Base-by-base conservation (phyloP, 2,113 vertebrate species). In the Xiphophorus couchianus region DNA sequence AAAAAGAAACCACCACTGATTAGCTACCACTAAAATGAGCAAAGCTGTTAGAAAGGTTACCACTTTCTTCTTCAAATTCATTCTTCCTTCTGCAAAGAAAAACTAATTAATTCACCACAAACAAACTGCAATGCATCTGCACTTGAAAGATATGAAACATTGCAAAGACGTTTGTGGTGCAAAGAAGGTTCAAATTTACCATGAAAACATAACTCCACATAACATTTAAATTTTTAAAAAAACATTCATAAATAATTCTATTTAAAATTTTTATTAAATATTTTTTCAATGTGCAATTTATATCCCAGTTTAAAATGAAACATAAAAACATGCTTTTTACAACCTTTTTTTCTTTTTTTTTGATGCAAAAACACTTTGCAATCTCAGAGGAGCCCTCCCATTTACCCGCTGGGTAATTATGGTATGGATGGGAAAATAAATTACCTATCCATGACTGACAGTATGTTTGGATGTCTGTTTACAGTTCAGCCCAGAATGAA, bases 371-470 rank as follows among this genome's bases (percentile, higher is more conserved):
- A 89, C 62, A 83, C 77, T 84, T 78, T 76, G 73, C 83, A 85
- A 90, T 89, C 82, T 81, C 72, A 71, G 30, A 84, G 14, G 79
- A 69, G 63, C 66, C 79, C 85, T 82, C 76, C 83, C 79, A 69
- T 88, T 82, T 80, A 78, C 76, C 33, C 66, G 13, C 61, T 77
- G 74, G 71, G 73, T 90, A 90, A 89, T 91, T 92, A 90, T 85
- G 73, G 79, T 74, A 88, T 80, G 71, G 73, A 58, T 69, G 88
- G 80, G 73, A 78, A 48, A 75, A 89, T 83, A 85, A 85, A 90
- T 83, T 80, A 77, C 69, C 63, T 77, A 77, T 89, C 30, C 72
- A 77, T 67, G 51, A 75, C 77, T 79, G 81, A 84, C 35, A 74
- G 35, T 30, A 77, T 77, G 69, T 61, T 74, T 69, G 1, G 78